Conservation (phyloP, 37 sponge, comb jelly and placozoan species). For the Crambe crambe region DNA sequence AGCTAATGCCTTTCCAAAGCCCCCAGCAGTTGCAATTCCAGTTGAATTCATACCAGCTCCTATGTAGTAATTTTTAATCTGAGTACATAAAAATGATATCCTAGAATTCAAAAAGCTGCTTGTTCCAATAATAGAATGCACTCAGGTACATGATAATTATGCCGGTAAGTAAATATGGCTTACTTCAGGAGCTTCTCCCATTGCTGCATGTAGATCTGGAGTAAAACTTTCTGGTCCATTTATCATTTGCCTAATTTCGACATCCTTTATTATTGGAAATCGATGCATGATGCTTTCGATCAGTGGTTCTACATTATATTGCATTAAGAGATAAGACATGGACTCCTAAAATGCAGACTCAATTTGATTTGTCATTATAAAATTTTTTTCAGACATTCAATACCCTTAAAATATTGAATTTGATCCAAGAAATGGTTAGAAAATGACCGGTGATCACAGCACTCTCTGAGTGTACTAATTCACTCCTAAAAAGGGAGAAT, state of each 20-base stretch:
- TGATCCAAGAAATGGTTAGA: no score
- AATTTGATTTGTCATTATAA: no score
- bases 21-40: slow-evolving; percentile 77
- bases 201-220: slow-evolving; percentile 67
- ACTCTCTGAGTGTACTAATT: no score
- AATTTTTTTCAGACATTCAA: no score
- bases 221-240: slow-evolving; percentile 83
- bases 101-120: neutral
- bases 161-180: neutral
- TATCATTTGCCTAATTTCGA: slow-evolving; percentile 48
- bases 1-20: slow-evolving; percentile 69
- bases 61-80: slow-evolving; percentile 64
- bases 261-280: slow-evolving; percentile 38
- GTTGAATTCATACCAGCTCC: slow-evolving; percentile 78
- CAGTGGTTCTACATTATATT: slow-evolving; percentile 33
- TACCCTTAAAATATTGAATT: no score
- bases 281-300: slow-evolving; percentile 48
- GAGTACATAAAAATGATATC: neutral
- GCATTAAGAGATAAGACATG: no score
- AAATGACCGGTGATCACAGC: no score
- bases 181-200: slow-evolving; percentile 82
- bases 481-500: no score
- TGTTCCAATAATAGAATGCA: neutral
- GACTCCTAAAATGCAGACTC: no score
- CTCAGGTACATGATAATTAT: neutral